Conservation (phyloP, 2,888 invertebrate species). For the Gisinianus flammeolus region DNA sequence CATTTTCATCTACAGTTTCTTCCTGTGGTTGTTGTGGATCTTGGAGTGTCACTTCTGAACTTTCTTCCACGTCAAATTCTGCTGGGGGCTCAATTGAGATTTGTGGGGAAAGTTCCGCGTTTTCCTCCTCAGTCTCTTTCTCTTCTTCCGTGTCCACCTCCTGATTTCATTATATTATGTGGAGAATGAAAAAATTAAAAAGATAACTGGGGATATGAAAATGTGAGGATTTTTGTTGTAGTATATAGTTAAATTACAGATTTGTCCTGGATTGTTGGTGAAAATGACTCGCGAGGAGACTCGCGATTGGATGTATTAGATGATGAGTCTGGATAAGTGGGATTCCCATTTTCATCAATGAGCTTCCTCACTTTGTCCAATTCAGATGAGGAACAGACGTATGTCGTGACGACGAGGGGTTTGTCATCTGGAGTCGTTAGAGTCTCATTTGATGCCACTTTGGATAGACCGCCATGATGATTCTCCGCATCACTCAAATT, state of each 20-base stretch:
- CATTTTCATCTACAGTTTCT: not conserved
- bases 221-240: too few relatives aligned
- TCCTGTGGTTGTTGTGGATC: not conserved
- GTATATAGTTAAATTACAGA: too few relatives aligned
- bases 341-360: conserved; percentile 20
- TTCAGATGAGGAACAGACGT: conserved; percentile 29
- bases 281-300: too few relatives aligned
- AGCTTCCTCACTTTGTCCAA: conserved; percentile 16
- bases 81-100: not conserved
- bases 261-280: not conserved
- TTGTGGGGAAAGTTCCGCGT: not conserved
- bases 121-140: too few relatives aligned
- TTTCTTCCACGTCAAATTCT: too few relatives aligned
- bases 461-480: not conserved
- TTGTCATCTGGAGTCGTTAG: not conserved
- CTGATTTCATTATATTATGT: too few relatives aligned
- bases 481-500: not conserved
- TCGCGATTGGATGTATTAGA: too few relatives aligned
- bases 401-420: conserved; percentile 10
- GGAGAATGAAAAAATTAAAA: too few relatives aligned
- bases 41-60: not conserved
- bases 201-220: too few relatives aligned
- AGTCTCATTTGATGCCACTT: conserved; percentile 8
- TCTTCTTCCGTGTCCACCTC: not conserved
- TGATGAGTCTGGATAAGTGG: too few relatives aligned